phyloP scores from a whole-genome alignment of 2,888 invertebrate species.

The Cremastinae sp. region DNA sequence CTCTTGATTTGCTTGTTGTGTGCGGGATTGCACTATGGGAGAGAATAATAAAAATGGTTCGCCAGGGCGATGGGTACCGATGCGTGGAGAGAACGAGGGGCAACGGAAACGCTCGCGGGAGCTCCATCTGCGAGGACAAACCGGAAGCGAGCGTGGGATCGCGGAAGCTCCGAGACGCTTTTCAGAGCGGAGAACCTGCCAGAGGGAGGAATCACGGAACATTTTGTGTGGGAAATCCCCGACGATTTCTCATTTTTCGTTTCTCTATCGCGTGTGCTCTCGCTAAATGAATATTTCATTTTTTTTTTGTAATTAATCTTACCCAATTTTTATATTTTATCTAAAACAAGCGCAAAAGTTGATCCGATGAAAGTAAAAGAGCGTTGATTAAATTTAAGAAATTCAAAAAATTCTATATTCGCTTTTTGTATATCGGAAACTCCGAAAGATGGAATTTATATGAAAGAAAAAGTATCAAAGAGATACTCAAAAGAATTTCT shows the following conservation, averaged over 20 bases:
- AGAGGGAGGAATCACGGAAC: constrained; percentile 33
- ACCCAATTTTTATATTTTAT: no score
- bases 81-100: constrained; percentile 44
- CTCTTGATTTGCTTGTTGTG: constrained; percentile 32
- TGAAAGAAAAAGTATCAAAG: no score
- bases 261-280: constrained; percentile 1
- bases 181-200: constrained; percentile 19
- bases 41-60: background rate
- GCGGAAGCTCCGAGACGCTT: constrained; percentile 65
- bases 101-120: constrained; percentile 52
- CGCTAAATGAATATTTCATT: background rate
- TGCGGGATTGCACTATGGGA: constrained; percentile 20
- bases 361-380: no score
- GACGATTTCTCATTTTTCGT: constrained; percentile 40
- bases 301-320: no score
- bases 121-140: constrained; percentile 55
- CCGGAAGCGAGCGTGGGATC: constrained; percentile 71
- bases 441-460: no score
- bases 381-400: no score
- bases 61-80: constrained; percentile 34
- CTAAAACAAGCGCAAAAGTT: no score
- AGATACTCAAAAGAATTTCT: no score
- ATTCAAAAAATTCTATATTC: no score
- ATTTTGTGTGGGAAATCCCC: constrained; percentile 59
- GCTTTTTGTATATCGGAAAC: no score